phyloP scores from a whole-genome alignment of 2,888 invertebrate species.

The Ctenicera cuprea region DNA sequence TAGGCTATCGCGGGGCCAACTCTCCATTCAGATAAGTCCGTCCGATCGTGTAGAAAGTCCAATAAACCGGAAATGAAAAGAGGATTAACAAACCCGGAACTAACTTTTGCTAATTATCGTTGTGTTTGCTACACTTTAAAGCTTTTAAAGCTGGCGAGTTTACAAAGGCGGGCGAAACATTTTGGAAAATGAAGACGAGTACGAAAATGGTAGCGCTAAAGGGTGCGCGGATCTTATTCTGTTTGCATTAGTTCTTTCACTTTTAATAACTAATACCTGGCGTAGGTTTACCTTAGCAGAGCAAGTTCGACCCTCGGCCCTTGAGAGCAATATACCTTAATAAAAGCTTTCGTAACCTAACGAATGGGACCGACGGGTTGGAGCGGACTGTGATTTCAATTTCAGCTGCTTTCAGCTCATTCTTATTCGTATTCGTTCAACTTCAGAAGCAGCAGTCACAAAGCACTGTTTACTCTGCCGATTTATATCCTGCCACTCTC shows the following conservation, averaged over 20 bases:
- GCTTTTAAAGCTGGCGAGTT: constrained; percentile 39
- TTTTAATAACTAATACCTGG: constrained; percentile 48
- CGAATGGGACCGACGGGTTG: constrained; percentile 49
- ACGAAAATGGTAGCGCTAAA: constrained; percentile 23
- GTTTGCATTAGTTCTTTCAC: constrained; percentile 41
- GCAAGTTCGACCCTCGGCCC: constrained; percentile 46
- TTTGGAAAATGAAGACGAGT: constrained; percentile 10
- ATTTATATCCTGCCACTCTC: constrained; percentile 64
- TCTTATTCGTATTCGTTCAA: constrained; percentile 65
- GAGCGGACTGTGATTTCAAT: constrained; percentile 62
- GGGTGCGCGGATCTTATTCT: constrained; percentile 27
- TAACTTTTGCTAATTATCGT: constrained; percentile 47
- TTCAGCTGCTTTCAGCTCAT: constrained; percentile 62
- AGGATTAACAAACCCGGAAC: constrained; percentile 48
- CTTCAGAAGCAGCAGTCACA: constrained; percentile 62
- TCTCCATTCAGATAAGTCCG: constrained; percentile 28
- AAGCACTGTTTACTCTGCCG: constrained; percentile 66
- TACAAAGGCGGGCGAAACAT: no score
- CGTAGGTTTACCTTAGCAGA: constrained; percentile 3
- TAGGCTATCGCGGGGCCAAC: constrained; percentile 31
- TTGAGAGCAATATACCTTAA: constrained; percentile 50
- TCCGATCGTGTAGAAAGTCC: constrained; percentile 38
- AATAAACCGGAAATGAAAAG: constrained; percentile 47
- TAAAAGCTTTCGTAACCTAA: constrained; percentile 51
- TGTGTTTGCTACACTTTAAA: constrained; percentile 45